Conservation (phyloP, 2,888 invertebrate genomes). For the Mesorhabditis spiculigera region DNA sequence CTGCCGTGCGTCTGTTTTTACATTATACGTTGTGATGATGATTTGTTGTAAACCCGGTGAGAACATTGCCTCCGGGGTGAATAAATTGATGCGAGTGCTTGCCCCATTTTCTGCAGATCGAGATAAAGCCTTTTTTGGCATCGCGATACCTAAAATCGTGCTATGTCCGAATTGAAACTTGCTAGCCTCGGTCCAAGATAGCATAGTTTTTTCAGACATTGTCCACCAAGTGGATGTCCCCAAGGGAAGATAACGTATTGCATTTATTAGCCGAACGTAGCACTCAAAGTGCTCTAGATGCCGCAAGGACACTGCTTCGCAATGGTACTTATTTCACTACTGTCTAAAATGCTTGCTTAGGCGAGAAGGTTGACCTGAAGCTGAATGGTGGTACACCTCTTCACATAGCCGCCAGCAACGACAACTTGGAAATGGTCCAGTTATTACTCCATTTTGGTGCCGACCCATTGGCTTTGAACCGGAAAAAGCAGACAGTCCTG, state of each 20-base stretch:
- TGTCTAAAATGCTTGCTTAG: not conserved
- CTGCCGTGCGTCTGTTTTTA: not conserved
- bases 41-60: too few species aligned
- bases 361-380: conserved; percentile 20
- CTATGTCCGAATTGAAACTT: too few species aligned
- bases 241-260: conserved; percentile 9
- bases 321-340: conserved; percentile 13
- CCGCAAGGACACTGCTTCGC: conserved; percentile 26
- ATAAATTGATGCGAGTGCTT: too few species aligned
- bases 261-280: conserved; percentile 28
- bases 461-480: conserved; percentile 29
- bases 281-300: conserved; percentile 23
- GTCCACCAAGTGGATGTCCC: too few species aligned
- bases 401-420: conserved; percentile 47
- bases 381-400: conserved; percentile 40
- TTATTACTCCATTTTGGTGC: conserved; percentile 45
- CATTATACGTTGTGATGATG: not conserved
- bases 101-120: too few species aligned
- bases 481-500: conserved; percentile 30
- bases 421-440: conserved; percentile 50
- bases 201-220: too few species aligned
- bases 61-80: too few species aligned
- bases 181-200: too few species aligned
- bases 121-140: too few species aligned
- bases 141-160: too few species aligned